Conservation (phyloP, 2,888 invertebrate species). For the Julus scandinavius region DNA sequence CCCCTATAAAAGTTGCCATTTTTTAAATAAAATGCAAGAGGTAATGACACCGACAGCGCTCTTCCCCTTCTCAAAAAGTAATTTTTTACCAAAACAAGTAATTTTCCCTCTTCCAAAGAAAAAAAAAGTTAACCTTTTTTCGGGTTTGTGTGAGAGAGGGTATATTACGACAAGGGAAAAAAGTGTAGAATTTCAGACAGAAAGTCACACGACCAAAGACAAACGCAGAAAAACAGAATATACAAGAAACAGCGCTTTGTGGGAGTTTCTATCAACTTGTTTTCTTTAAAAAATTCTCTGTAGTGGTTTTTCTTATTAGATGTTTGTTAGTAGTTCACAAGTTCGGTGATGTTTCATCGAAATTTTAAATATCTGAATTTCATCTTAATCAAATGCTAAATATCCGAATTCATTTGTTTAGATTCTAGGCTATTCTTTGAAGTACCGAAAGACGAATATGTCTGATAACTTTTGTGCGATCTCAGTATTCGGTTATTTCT, state of each 20-base stretch:
- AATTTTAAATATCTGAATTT: too few species aligned
- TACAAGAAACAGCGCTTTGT: neutral
- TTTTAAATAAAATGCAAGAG: neutral
- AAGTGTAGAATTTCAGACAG: neutral
- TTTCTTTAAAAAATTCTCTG: too few species aligned
- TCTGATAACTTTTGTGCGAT: too few species aligned
- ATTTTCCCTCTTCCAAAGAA: neutral
- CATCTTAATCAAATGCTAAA: too few species aligned
- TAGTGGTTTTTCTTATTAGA: too few species aligned
- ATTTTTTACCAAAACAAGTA: neutral
- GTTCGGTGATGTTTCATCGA: too few species aligned
- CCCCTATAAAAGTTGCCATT: neutral
- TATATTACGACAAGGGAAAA: neutral
- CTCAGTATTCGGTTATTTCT: too few species aligned
- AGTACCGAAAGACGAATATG: too few species aligned
- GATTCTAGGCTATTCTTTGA: too few species aligned
- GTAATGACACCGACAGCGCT: neutral
- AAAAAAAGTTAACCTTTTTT: neutral
- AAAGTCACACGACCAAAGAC: constrained; percentile 19
- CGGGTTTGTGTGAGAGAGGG: neutral
- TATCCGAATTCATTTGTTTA: too few species aligned
- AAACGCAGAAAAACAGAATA: neutral
- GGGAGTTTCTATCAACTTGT: too few species aligned
- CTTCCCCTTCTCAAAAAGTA: neutral
- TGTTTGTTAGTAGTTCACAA: too few species aligned